Percentiles rank a stretch among this genome's conserved stretches.
Conservation (phyloP, 2,113 vertebrate genomes). For the Nibea coibor region DNA sequence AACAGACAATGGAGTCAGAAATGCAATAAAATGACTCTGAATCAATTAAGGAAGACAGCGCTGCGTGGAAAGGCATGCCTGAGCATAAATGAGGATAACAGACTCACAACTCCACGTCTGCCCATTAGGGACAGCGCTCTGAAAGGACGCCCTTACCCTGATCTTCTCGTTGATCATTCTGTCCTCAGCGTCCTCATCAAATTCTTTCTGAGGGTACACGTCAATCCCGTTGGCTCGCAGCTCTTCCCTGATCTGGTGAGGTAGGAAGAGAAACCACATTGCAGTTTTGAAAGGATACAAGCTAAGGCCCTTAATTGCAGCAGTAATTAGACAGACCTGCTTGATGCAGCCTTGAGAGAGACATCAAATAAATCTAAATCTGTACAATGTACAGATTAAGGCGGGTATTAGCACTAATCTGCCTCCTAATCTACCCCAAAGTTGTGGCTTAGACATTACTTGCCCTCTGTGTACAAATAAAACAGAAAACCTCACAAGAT, state of each 20-base stretch:
- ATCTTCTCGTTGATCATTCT: conserved; percentile 96
- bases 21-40: not conserved
- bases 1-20: conserved; percentile 17
- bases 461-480: conserved; percentile 33
- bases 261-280: not conserved
- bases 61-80: conserved; percentile 3
- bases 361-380: conserved; percentile 36
- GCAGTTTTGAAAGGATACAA: conserved; percentile 18
- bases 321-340: conserved; percentile 15
- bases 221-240: conserved; percentile 95
- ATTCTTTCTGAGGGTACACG: conserved; percentile 97
- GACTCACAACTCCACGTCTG: not conserved
- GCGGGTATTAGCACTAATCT: conserved; percentile 48
- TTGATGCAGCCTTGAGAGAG: conserved; percentile 30
- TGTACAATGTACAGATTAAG: conserved; percentile 16
- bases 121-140: not conserved
- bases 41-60: not conserved
- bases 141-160: conserved; percentile 83
- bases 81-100: conserved; percentile 1
- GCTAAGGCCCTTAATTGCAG: conserved; percentile 32
- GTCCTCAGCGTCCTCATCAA: conserved; percentile 96
- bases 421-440: conserved; percentile 43
- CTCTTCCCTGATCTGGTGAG: conserved; percentile 92
- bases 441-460: conserved; percentile 33
- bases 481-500: conserved; percentile 28